A percentile compares a stretch with the other conserved stretches of the same genome.
Conservation (phyloP, 1,140 invertebrate genomes). For the Tetramorium simillimum region DNA sequence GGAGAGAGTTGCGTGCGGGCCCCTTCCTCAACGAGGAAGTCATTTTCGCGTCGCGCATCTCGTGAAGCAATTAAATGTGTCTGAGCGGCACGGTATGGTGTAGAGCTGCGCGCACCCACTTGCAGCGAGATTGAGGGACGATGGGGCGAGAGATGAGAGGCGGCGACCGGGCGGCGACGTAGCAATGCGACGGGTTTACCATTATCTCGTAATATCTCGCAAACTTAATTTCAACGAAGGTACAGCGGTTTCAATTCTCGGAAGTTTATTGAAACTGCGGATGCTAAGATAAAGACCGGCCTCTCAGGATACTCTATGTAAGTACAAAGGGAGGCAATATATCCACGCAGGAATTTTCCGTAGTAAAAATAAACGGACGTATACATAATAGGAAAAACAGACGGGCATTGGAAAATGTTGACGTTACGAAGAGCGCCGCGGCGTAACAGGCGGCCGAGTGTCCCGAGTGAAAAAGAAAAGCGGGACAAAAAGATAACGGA, state of each 20-base stretch:
- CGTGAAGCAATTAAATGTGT: slow-evolving; percentile 60
- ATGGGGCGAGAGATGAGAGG: not conserved
- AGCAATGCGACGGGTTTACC: not conserved
- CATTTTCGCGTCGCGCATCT: slow-evolving; percentile 36
- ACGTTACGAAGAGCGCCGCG: not conserved
- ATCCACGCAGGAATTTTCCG: not conserved
- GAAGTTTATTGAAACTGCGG: not conserved
- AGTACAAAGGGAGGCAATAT: not conserved
- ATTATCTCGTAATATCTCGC: not conserved
- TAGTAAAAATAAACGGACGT: not conserved
- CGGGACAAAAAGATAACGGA: not conserved
- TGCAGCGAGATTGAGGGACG: not conserved
- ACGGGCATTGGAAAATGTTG: slow-evolving; percentile 13
- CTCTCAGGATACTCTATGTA: not conserved
- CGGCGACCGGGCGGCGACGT: not conserved
- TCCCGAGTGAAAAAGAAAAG: not conserved
- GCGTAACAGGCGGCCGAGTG: not conserved
- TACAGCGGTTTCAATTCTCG: not conserved
- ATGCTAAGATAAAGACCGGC: not conserved
- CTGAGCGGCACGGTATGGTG: too few species aligned
- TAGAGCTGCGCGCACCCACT: not conserved
- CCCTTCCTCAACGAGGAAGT: slow-evolving; percentile 70
- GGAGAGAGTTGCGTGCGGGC: slow-evolving; percentile 55
- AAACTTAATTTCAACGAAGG: not conserved
- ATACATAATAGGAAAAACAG: not conserved